Evolutionary conservation across 1,140 invertebrate species (phyloP).

Genomic region (Solenopsis fugax): DNA sequence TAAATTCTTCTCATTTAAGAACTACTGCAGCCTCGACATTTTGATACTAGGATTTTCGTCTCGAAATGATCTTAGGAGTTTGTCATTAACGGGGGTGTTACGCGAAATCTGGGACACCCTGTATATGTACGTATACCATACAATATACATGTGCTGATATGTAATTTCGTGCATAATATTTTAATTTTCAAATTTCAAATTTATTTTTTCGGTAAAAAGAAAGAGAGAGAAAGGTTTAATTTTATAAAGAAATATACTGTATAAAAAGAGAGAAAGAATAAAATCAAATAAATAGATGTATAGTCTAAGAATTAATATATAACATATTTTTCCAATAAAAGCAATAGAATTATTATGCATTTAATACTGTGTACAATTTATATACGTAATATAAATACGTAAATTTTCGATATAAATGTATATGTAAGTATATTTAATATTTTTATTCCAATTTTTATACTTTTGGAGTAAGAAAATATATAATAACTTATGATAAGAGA

Average conservation of each 20-base stretch:
- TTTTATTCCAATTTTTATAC: background rate
- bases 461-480: background rate
- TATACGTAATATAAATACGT: background rate
- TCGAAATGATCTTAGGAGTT: no score
- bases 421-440: background rate
- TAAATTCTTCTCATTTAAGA: no score
- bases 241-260: no score
- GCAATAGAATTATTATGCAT: background rate
- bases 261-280: no score
- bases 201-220: background rate
- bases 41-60: no score
- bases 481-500: background rate
- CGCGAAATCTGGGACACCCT: background rate
- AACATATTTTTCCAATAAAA: background rate
- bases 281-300: background rate
- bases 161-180: background rate
- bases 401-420: background rate
- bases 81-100: no score
- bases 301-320: background rate
- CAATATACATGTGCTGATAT: slow-evolving; percentile 20
- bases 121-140: background rate
- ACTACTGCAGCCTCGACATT: no score
- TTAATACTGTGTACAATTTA: background rate
- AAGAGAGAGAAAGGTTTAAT: background rate
- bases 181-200: background rate